Evolutionary conservation across 2,797 vertebrate genomes (phyloP).

Genomic region (Rhinatrema bivittatum): DNA sequence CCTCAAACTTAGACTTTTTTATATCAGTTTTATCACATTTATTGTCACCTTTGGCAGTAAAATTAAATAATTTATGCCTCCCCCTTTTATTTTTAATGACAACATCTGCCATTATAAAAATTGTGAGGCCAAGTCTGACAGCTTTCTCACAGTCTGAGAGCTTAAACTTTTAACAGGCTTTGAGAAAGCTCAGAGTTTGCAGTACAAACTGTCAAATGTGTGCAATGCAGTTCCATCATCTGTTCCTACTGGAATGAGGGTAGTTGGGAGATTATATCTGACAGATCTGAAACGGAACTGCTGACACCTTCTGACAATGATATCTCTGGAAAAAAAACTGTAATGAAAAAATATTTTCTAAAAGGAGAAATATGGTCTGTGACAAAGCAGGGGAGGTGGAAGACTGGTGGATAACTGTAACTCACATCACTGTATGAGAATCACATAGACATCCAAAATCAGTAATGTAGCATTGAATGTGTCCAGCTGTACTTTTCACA

Average conservation of each 20-base stretch:
- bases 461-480: no score
- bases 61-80: constrained; percentile 46
- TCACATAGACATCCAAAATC: no score
- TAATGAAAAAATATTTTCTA: no score
- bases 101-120: constrained; percentile 53
- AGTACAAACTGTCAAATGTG: constrained; percentile 44
- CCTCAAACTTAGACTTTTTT: no score
- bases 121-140: constrained; percentile 38
- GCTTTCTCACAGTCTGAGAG: constrained; percentile 30
- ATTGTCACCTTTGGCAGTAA: constrained; percentile 36
- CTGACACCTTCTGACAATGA: constrained; percentile 29
- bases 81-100: constrained; percentile 47
- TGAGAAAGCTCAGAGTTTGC: constrained; percentile 39
- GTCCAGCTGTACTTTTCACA: no score
- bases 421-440: no score
- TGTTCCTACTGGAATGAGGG: constrained; percentile 38
- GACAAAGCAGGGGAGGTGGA: no score
- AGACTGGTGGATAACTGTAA: no score
- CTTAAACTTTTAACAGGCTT: constrained; percentile 45
- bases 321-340: constrained; percentile 13
- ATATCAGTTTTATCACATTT: constrained; percentile 22
- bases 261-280: constrained; percentile 56
- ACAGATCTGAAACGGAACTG: constrained; percentile 50
- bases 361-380: no score
- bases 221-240: constrained; percentile 51